Base-by-base conservation (phyloP, 37 sponge, comb jelly and placozoan species). In the Cladorhizidae sp. region DNA sequence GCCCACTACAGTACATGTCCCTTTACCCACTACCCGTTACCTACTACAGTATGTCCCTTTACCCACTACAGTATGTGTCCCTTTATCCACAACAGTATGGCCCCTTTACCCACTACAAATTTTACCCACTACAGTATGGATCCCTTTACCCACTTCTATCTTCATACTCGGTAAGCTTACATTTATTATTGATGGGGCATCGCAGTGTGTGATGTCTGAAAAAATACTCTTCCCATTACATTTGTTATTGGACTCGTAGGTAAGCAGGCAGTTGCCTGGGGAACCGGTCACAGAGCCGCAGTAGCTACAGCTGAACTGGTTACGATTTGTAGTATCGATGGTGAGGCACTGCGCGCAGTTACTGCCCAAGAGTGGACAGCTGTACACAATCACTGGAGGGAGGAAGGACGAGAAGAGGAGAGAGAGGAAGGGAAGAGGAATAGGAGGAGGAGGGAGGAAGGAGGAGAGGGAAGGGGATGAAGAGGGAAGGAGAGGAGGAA, bases 331-430 rank as follows among this genome's bases (percentile, higher is more conserved):
- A 5, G 49, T 45, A 7, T 67, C 73, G 11, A 83, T 69, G 31
- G 86, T 70, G 50, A 93, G 83, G 85, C 97, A 97, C 72, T 83
- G 81, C 28, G 86, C 88, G 59, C 97, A 97, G 86, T 89, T 86
- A 32, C 72, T 76, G 5, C 92, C 93, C 87, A 87, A 50, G 25
- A 71, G 62, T 18, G 40, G 58, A 70, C 97, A 97, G 63, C 74
- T 78, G 86, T 97, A 97, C 38, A 94, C 79, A 3, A 74, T 72
- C 3, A 91, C 94, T 92, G 76, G 23, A 25, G 33, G 59, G 6
- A 65, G 38, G 25, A 1, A 36, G 32, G 57, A 41, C 15, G 32
- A 36, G 7, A 64, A 18, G 31, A 21, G 70, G 5, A n/a, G 20
- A 1, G 37, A 57, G 35, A 41, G 21, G 72, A 56, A 59, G 40